Conservation (phyloP, 2,888 invertebrate genomes). For the Therioaphis trifolii region DNA sequence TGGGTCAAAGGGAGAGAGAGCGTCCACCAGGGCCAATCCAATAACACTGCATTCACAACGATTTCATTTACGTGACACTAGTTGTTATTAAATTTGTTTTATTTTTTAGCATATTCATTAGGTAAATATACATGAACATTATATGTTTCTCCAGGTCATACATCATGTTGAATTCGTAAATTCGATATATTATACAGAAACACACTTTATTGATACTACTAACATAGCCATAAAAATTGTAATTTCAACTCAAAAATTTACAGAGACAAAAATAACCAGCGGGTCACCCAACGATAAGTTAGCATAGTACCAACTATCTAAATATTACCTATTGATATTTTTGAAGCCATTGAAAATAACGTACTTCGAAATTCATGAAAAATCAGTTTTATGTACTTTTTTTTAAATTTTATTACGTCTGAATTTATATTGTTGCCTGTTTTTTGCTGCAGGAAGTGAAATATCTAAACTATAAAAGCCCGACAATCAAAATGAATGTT, state of each 20-base stretch:
- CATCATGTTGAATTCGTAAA: no score
- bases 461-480: not conserved
- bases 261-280: no score
- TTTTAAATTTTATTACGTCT: not conserved
- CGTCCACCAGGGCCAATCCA: conserved; percentile 50
- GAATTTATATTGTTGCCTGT: not conserved
- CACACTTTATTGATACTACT: no score
- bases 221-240: no score
- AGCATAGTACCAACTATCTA: not conserved
- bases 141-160: not conserved
- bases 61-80: conserved; percentile 49
- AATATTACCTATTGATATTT: not conserved
- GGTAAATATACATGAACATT: not conserved
- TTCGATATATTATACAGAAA: no score
- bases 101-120: conserved; percentile 16
- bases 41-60: conserved; percentile 48
- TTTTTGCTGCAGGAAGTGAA: not conserved
- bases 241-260: no score
- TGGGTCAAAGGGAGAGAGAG: conserved; percentile 58
- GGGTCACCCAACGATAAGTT: no score
- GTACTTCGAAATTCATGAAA: not conserved
- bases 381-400: not conserved
- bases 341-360: not conserved
- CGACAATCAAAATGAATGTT: not conserved
- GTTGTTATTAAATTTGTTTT: conserved; percentile 55